phyloP scores from a whole-genome alignment of 2,888 invertebrate species.

The Trachelus tabidus region DNA sequence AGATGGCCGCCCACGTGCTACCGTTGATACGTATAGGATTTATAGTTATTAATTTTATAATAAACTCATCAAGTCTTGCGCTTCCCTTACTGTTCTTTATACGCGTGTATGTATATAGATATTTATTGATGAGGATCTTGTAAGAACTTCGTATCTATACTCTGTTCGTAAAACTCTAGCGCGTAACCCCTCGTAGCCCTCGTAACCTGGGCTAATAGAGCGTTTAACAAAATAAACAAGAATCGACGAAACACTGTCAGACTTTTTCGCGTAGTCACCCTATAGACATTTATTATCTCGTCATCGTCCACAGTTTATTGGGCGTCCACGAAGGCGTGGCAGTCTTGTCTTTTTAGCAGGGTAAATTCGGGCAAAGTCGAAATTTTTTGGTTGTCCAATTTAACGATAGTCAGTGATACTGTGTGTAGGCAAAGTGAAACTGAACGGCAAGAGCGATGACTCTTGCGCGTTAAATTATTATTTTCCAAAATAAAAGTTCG shows the following conservation, averaged over 20 bases:
- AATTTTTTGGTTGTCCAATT: constrained; percentile 2
- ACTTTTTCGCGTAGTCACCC: constrained; percentile 33
- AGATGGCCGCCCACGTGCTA: constrained; percentile 59
- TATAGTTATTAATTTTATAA: constrained; percentile 63
- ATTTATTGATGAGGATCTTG: too few relatives aligned
- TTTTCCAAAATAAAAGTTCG: too few relatives aligned
- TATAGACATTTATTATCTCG: constrained; percentile 33
- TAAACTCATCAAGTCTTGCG: constrained; percentile 52
- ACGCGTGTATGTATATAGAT: too few relatives aligned
- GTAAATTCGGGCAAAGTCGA: not conserved
- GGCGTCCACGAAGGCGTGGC: constrained; percentile 23
- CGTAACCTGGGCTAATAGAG: constrained; percentile 20
- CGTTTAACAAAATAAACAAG: constrained; percentile 35
- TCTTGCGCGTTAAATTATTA: too few relatives aligned
- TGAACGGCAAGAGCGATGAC: too few relatives aligned
- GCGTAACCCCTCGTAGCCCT: not conserved
- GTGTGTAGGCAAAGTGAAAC: too few relatives aligned
- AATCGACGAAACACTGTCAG: constrained; percentile 20
- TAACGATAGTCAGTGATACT: not conserved
- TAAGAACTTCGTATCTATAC: not conserved
- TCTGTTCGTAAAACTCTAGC: not conserved
- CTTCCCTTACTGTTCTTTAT: constrained; percentile 16
- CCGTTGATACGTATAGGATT: constrained; percentile 43
- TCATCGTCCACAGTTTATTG: constrained; percentile 20
- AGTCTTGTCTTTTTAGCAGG: constrained; percentile 18